A percentile compares a stretch with the other conserved stretches of the same genome.
phyloP scores from a whole-genome alignment of 1,140 invertebrate genomes.

The Pteromalus puparum region DNA sequence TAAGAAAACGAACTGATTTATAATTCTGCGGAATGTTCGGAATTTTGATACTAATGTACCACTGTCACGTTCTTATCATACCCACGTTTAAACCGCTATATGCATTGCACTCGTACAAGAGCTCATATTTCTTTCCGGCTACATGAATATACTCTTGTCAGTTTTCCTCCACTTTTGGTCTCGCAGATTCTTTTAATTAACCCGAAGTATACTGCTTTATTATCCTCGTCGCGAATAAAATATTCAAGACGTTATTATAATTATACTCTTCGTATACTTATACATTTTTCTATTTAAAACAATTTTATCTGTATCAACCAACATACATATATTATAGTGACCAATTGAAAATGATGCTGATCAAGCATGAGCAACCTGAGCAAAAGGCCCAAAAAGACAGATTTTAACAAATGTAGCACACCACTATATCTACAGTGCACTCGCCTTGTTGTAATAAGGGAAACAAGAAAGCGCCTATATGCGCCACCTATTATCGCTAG shows the following conservation, averaged over 20 bases:
- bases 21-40: background rate
- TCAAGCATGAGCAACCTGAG: no score
- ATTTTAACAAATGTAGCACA: no score
- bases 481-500: no score
- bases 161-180: background rate
- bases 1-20: constrained; percentile 12
- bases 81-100: constrained; percentile 14
- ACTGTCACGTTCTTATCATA: constrained; percentile 46
- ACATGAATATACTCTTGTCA: constrained; percentile 4
- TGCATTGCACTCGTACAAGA: constrained; percentile 6
- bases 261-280: no score
- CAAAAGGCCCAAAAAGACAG: no score
- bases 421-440: no score
- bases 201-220: background rate
- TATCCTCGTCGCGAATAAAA: background rate
- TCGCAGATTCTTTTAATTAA: constrained; percentile 34
- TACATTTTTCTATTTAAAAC: no score
- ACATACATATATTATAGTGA: no score
- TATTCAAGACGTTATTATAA: background rate
- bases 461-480: no score
- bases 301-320: no score
- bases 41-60: constrained; percentile 43
- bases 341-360: no score
- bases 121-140: constrained; percentile 28
- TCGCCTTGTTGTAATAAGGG: no score